Conservation (phyloP, 2,113 vertebrate genomes). For the Pygoscelis antarcticus region DNA sequence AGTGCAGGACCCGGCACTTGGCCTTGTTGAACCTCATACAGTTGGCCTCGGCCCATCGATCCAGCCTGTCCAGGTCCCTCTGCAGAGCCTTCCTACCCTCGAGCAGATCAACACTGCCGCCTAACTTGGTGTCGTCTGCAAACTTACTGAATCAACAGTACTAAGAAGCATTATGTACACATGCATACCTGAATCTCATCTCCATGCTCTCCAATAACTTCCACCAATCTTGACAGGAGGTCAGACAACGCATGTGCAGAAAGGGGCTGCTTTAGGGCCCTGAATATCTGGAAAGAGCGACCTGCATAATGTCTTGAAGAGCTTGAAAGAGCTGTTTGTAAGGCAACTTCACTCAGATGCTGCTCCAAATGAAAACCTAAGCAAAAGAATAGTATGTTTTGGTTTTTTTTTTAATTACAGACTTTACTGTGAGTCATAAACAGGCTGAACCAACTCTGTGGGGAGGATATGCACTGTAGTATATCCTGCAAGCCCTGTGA, state of each 20-base stretch:
- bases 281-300: conserved; percentile 96
- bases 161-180: background rate
- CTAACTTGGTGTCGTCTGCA: too few species aligned
- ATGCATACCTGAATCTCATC: conserved; percentile 94
- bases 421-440: background rate
- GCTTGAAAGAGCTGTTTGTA: conserved; percentile 96
- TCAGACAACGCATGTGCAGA: conserved; percentile 93
- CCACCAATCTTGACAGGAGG: conserved; percentile 92
- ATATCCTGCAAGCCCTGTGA: background rate
- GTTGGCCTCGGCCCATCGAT: too few species aligned
- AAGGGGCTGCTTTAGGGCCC: conserved; percentile 93
- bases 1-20: too few species aligned
- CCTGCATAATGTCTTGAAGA: conserved; percentile 96
- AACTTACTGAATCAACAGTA: background rate
- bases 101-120: too few species aligned
- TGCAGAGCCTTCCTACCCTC: too few species aligned
- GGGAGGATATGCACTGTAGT: background rate
- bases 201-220: conserved; percentile 96
- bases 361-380: conserved; percentile 97
- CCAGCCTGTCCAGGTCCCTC: too few species aligned
- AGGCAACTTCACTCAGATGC: conserved; percentile 92
- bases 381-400: background rate
- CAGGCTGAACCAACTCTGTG: background rate
- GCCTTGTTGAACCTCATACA: too few species aligned
- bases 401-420: background rate